phyloP scores from a whole-genome alignment of 2,797 vertebrate species.

The Crenichthys baileyi region DNA sequence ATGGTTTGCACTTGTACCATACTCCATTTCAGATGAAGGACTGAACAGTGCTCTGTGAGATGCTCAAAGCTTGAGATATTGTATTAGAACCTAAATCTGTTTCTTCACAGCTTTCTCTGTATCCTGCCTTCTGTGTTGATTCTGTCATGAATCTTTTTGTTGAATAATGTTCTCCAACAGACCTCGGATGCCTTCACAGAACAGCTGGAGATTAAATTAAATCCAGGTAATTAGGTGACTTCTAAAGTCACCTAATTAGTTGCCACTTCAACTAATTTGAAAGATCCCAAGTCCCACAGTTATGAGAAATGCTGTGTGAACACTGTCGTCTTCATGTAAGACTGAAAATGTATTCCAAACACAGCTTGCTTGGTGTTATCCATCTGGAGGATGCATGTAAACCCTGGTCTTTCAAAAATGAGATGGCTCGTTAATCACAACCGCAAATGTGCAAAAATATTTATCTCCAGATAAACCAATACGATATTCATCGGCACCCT shows the following conservation, averaged over 20 bases:
- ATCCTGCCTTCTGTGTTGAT: not conserved
- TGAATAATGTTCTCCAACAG: not conserved
- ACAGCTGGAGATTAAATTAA: slow-evolving; percentile 1
- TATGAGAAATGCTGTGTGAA: slow-evolving; percentile 60
- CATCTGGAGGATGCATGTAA: slow-evolving; percentile 38
- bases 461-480: not conserved
- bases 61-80: not conserved
- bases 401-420: slow-evolving; percentile 30
- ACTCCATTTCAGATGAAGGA: not conserved
- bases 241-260: not conserved
- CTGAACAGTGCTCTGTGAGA: not conserved
- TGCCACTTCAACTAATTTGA: not conserved
- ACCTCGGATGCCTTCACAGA: not conserved
- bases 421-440: slow-evolving; percentile 33
- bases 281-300: slow-evolving; percentile 34
- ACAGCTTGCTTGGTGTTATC: slow-evolving; percentile 51
- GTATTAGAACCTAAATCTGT: no score
- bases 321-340: slow-evolving; percentile 57
- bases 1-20: not conserved
- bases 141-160: not conserved
- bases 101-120: not conserved
- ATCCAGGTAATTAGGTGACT: not conserved
- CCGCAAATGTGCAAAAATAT: not conserved
- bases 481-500: not conserved
- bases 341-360: slow-evolving; percentile 54